Base-by-base conservation (phyloP, 2,797 vertebrate species). In the Platyrinchus mystaceus region DNA sequence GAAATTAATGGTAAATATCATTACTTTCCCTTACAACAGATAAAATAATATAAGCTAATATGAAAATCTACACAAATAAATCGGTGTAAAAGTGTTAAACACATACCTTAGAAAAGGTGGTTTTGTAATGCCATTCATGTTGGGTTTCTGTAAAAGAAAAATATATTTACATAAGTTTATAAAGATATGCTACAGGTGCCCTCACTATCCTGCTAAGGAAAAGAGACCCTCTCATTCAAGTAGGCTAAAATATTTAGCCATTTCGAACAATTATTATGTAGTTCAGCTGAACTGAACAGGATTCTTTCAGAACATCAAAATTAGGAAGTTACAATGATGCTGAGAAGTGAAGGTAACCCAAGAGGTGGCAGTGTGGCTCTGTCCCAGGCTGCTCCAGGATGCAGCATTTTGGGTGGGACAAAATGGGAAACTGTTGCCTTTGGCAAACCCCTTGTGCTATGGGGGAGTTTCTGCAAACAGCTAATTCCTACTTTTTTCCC, bases 81-180 rank as follows among this genome's bases (percentile, higher is more conserved):
- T 47, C 6, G 32, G 16, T 39, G 23, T 66, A 60, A 53, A 46
- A 79, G 28, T 58, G 60, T 46, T 71, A 49, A 73, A 90, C 46
- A 52, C 5, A 39, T 97, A 99, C 99, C 98, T 98, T 66, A 99
- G 98, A 94, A 99, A 99, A 86, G 98, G 98, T 56, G 98, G 98
- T 95, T 98, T 99, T 69, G 97, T 93, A 34, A 98, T 97, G 58
- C 99, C 99, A 77, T 99, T 99, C 83, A 98, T 96, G 76, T 98
- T 96, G 84, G 98, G 97, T 90, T 97, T 98, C 99, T 99, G 98
- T 92, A 83, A 94, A 63, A 89, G 69, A 92, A 95, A 91, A 96
- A 91, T 22, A 70, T 26, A 63, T 22, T 41, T 36, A 36, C 10
- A 22, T 10, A 34, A 76, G 43, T 58, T 90, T 76, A 68, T 13